Evolutionary conservation across 2,888 invertebrate genomes (phyloP), one percentile per base, ranked within the genome.

Genomic region (Nemurella pictetii): DNA sequence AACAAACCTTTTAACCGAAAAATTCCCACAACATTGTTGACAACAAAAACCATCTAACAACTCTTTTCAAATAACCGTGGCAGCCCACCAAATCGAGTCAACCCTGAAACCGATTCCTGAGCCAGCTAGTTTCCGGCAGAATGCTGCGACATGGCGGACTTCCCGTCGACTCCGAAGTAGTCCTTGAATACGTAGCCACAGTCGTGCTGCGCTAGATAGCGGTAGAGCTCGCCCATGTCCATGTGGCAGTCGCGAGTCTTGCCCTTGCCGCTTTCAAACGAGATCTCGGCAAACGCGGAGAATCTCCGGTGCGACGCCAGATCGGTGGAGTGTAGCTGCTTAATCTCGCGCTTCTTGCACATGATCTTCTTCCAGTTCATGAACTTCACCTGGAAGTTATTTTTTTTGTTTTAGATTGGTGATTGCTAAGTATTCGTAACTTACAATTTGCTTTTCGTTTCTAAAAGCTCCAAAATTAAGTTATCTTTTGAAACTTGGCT

Each of bases 311-410:
- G 90, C n/a, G 87, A 87, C 26, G 89, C 88, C 85, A 91, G 89
- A 73, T 90, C 88, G 20, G 89, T 88, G 7, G 89, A 87, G 87
- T 90, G 89, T 89, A 87, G 89, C 88, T 89, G 86, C 3, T 89
- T 89, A 9, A 88, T 91, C 91, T 98, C 97, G 84, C 92, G 93
- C 89, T 95, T 94, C 88, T 94, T 95, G 85, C 96, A 91, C 84
- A 93, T 91, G 87, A 98, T 95, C 91, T 94, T 95, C 88, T 98
- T 96, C 98, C 98, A 98, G 87, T 92, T 94, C 94, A 97, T 93
- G 29, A 94, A 91, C 89, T 95, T 95, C 7, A 98, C 94, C 87
- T 91, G 87, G 32, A 89, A 89, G 36, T 9, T 72, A 28, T n/a
- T 15, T 29, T 29, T 81, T 12, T 20, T 81, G 30, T 7, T 81